Conservation (phyloP, 2,797 vertebrate species). For the Anguilla anguilla region DNA sequence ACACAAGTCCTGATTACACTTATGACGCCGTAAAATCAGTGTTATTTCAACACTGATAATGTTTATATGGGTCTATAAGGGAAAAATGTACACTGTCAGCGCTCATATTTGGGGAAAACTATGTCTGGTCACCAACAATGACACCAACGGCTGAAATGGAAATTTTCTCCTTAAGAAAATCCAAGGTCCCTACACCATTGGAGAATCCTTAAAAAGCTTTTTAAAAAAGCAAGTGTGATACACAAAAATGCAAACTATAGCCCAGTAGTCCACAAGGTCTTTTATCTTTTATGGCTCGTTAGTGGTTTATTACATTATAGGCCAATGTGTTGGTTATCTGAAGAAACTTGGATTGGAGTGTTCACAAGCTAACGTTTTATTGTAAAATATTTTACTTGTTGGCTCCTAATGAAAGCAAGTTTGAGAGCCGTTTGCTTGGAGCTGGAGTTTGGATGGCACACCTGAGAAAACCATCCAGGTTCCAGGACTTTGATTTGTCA, state of each 20-base stretch:
- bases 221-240: neutral
- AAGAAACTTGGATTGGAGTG: neutral
- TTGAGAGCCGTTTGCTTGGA: constrained; percentile 56
- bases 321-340: neutral
- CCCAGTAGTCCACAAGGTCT: neutral
- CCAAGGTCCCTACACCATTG: neutral
- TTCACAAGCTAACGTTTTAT: neutral
- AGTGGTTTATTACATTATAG: neutral
- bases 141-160: neutral
- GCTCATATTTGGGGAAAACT: neutral
- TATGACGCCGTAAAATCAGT: too few relatives aligned
- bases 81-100: too few relatives aligned
- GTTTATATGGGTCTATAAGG: too few relatives aligned
- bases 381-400: constrained; percentile 61
- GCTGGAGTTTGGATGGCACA: constrained; percentile 68
- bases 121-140: neutral
- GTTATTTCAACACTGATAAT: too few relatives aligned
- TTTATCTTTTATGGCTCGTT: neutral
- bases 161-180: too few relatives aligned
- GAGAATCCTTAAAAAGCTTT: neutral
- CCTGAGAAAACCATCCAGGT: constrained; percentile 75
- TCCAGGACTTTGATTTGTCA: constrained; percentile 71
- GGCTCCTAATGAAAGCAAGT: constrained; percentile 75
- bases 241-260: too few relatives aligned
- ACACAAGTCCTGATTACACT: neutral